Evolutionary conservation across 2,888 invertebrate genomes (phyloP), one percentile per base, ranked within the genome.

Genomic region (Nymphalis c-album): DNA sequence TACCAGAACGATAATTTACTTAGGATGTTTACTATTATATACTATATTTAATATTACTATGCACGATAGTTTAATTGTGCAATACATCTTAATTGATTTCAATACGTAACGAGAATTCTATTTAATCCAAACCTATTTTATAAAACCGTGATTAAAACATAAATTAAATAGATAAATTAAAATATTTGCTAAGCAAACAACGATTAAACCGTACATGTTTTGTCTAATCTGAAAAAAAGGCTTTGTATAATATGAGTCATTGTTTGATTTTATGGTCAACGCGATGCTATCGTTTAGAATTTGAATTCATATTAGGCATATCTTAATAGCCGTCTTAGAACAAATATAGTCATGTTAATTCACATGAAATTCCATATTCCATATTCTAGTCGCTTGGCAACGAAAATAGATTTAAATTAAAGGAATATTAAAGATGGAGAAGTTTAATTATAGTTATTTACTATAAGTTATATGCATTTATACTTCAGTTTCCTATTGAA

Each of bases 401-500:
- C 57, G 20, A 57, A 55, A 17, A 55, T 17, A n/a, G 1, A n/a
- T n/a, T n/a, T n/a, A n/a, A 26, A 31, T 17, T 53, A 22, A 53
- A 16, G 6, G 26, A 26, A 22, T 16, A 22, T 16, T 51, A 26
- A 26, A 16, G n/a, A 35, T 16, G 31, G 31, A 55, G n/a, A 53
- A 53, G 20, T 22, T 53, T 16, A 18, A 53, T 18, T 47, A 16
- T 17, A 59, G 45, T 62, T 51, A 51, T 47, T 53, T 46, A 46
- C 46, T 17, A 18, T 22, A 46, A 51, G 31, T 1, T 7, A 45
- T 60, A 64, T 59, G 53, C 35, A 63, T 68, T 76, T 77, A 75
- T 74, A 76, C 74, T 73, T 70, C 70, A 71, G 70, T 76, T 63
- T 80, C 78, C 80, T 79, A 79, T 74, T 77, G 73, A 67, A 60